These are phyloP conservation scores for Ceyx margarethae DNA, from an alignment of 2,113 vertebrate genomes.

Conservation along the genomic window DNA sequence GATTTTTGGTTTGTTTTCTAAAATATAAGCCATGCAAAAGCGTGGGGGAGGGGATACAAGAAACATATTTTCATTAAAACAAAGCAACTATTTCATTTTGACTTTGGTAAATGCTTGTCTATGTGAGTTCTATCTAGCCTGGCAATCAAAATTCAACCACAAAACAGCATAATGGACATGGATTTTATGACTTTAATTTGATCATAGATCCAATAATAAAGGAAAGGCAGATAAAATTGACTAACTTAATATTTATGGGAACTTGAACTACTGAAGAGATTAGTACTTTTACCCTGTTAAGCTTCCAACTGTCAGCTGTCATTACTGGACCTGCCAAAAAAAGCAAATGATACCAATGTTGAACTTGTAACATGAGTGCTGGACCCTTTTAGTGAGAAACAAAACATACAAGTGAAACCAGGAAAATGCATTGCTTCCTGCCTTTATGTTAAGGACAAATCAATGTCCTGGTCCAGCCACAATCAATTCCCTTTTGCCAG, in stretches of 20 bases:
- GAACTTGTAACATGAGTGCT: slow-evolving; percentile 41
- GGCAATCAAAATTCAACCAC: slow-evolving; percentile 66
- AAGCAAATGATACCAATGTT: slow-evolving; percentile 58
- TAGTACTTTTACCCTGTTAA: slow-evolving; percentile 68
- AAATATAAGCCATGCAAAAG: neutral
- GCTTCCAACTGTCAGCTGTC: slow-evolving; percentile 61
- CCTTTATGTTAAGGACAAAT: slow-evolving; percentile 59
- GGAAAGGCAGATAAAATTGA: slow-evolving; percentile 66
- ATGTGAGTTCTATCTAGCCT: slow-evolving; percentile 29
- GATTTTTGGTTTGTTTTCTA: neutral
- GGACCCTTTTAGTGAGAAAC: slow-evolving; percentile 46
- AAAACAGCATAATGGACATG: slow-evolving; percentile 67
- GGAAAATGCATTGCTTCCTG: slow-evolving; percentile 33
- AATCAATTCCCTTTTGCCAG: slow-evolving; percentile 35
- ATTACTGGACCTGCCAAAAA: slow-evolving; percentile 54
- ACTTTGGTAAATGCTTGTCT: slow-evolving; percentile 34
- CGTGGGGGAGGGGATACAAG: neutral
- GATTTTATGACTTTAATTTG: slow-evolving; percentile 69
- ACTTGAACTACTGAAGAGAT: slow-evolving; percentile 68
- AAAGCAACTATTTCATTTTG: slow-evolving; percentile 18
- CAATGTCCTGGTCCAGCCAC: slow-evolving; percentile 39
- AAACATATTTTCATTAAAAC: slow-evolving; percentile 3
- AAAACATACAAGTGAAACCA: slow-evolving; percentile 47
- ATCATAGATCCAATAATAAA: slow-evolving; percentile 66
- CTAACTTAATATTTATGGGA: slow-evolving; percentile 71